Base-by-base conservation (phyloP, 2,113 vertebrate genomes). In the Xiphorhynchus elegans region DNA sequence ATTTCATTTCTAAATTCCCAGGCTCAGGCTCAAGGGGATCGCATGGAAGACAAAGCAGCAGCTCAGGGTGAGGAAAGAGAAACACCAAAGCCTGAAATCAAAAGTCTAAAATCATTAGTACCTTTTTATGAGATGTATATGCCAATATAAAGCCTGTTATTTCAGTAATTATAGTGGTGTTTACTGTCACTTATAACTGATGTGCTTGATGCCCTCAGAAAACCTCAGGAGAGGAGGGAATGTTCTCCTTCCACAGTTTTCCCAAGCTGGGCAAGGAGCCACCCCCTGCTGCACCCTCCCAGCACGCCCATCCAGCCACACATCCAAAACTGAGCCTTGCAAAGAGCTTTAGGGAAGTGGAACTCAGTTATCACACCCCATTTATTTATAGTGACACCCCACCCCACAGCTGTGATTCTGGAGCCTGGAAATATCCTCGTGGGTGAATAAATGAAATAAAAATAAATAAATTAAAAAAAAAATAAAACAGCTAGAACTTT, bases 211-310 rank as follows among this genome's bases (percentile, higher is more conserved):
- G 7, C 0, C 23, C 49, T 86, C 26, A 3, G 46, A 73, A 73
- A 44, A 52, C 17, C 2, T 3, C 62, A 59, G 16, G 40, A 4
- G 4, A 82, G 42, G 55, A 63, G 19, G 46, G 59, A 95, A 12
- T 0, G 0, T 35, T 58, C 55, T 66, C 74, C 70, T 44, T 81
- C n/a, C 72, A 16, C 55, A 50, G 76, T 18, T 62, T 82, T 62
- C 76, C 68, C 73, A 91, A 0, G 7, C 50, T 47, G 81, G 81
- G 77, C 84, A 63, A 13, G 39, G 21, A 94, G 60, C 89, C 87
- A 91, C 40, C n/a, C 55, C 2, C 12, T 5, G 47, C 62, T 66
- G 35, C 3, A 1, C 0, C 1, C 37, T 82, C 60, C 78, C 59
- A 84, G 55, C 66, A 69, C 6, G 1, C 33, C 70, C 26, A n/a